Evolutionary conservation across 2,888 invertebrate species (phyloP).

Genomic region (Ariolimax columbianus): DNA sequence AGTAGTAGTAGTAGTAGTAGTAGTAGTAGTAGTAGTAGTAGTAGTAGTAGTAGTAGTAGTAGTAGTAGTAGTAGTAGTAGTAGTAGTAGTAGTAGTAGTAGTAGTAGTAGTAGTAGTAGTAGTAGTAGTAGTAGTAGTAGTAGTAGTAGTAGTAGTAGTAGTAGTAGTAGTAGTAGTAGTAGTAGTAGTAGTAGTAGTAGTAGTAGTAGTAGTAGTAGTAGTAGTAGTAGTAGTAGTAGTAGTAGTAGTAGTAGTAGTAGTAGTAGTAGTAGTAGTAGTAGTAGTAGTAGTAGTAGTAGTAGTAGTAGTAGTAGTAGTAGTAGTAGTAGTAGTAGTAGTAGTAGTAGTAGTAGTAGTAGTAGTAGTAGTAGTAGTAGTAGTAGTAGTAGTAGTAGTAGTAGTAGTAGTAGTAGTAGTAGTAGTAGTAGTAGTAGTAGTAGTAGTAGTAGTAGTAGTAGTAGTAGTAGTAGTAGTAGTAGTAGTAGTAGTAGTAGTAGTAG

Average conservation of each 20-base stretch:
- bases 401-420: constrained; percentile 22
- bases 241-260: constrained; percentile 14
- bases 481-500: constrained; percentile 14
- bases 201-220: constrained; percentile 19
- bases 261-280: constrained; percentile 13
- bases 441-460: constrained; percentile 19
- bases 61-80: constrained; percentile 19
- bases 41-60: neutral
- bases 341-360: constrained; percentile 18
- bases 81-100: neutral
- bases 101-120: constrained; percentile 18
- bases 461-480: neutral
- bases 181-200: neutral
- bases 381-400: neutral
- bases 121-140: constrained; percentile 8
- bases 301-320: constrained; percentile 19
- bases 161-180: constrained; percentile 22
- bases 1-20: constrained; percentile 14
- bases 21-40: constrained; percentile 13
- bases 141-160: neutral
- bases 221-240: neutral
- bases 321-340: neutral
- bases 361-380: constrained; percentile 8
- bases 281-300: neutral
- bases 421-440: neutral